A percentile compares a stretch with the other conserved stretches of the same genome.
These are phyloP conservation scores for Eustalomyia histrio DNA, from an alignment of 2,888 invertebrate genomes.

Conservation along the genomic window DNA sequence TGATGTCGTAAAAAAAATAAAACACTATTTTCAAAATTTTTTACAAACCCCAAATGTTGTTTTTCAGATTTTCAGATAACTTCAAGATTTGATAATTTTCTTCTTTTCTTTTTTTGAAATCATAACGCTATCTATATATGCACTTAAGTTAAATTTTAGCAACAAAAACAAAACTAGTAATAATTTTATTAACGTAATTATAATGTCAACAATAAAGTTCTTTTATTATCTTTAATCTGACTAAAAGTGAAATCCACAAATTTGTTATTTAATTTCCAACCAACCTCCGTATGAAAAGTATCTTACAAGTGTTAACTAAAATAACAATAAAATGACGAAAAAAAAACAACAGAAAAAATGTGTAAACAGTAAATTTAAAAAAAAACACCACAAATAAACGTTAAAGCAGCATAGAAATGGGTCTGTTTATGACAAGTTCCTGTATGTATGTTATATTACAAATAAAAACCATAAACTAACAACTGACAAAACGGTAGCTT, in stretches of 20 bases:
- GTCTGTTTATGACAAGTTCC: slow-evolving; percentile 19
- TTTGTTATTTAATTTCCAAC: slow-evolving; percentile 22
- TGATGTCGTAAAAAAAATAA: no score
- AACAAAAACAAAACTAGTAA: not conserved
- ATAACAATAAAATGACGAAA: slow-evolving; percentile 33
- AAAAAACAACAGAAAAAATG: slow-evolving; percentile 26
- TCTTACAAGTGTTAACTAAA: slow-evolving; percentile 38
- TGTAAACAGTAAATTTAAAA: slow-evolving; percentile 8
- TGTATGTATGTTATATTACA: not conserved
- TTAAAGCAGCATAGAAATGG: slow-evolving; percentile 11
- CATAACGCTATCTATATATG: not conserved
- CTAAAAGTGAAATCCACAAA: slow-evolving; percentile 51
- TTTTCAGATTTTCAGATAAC: no score
- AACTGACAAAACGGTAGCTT: not conserved
- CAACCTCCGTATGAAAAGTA: not conserved
- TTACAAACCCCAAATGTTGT: no score
- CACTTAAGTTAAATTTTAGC: not conserved
- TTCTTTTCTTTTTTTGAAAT: no score
- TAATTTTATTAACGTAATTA: slow-evolving; percentile 12
- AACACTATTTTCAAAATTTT: no score
- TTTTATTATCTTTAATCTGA: slow-evolving; percentile 4
- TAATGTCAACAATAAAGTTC: slow-evolving; percentile 39
- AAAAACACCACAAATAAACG: not conserved
- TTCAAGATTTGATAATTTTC: no score
- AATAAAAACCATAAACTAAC: not conserved